These are phyloP conservation scores for Megalurothrips usitatus DNA, from an alignment of 2,888 invertebrate species.

Conservation along the genomic window DNA sequence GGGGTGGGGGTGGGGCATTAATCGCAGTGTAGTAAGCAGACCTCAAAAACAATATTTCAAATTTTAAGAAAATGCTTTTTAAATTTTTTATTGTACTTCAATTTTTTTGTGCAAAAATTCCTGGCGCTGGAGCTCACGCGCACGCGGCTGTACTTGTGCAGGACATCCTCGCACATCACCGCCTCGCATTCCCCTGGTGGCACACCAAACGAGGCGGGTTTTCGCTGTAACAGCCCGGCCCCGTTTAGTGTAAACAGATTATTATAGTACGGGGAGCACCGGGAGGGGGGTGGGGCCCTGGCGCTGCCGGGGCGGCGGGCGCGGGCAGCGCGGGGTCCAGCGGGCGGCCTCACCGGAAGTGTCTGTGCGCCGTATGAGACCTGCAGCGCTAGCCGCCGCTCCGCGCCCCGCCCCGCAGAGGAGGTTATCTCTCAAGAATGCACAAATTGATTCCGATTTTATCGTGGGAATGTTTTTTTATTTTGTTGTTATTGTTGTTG, in stretches of 20 bases:
- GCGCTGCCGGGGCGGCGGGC: too few species aligned
- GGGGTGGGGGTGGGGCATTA: too few species aligned
- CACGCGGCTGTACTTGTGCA: not conserved
- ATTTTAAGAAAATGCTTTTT: too few species aligned
- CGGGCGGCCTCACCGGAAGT: not conserved
- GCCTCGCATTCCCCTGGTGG: not conserved
- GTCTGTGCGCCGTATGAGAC: not conserved
- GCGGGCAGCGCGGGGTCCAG: too few species aligned
- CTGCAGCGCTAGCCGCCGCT: too few species aligned
- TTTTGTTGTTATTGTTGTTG: not conserved
- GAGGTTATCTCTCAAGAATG: not conserved
- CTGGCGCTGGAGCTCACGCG: not conserved
- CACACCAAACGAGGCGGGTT: not conserved
- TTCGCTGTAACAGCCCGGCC: not conserved
- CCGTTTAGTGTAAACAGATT: not conserved
- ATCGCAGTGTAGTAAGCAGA: too few species aligned
- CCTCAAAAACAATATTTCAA: too few species aligned
- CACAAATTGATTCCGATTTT: constrained; percentile 11
- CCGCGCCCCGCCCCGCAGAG: too few species aligned
- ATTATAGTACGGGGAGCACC: not conserved
- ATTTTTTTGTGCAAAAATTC: too few species aligned
- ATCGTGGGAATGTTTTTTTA: not conserved
- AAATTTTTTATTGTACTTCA: too few species aligned
- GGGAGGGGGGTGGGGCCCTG: too few species aligned
- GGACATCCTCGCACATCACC: too few species aligned